A percentile compares a stretch with the other conserved stretches of the same genome.
These are phyloP conservation scores for Conops quadrifasciatus DNA, from an alignment of 2,888 invertebrate genomes.

Conservation along the genomic window DNA sequence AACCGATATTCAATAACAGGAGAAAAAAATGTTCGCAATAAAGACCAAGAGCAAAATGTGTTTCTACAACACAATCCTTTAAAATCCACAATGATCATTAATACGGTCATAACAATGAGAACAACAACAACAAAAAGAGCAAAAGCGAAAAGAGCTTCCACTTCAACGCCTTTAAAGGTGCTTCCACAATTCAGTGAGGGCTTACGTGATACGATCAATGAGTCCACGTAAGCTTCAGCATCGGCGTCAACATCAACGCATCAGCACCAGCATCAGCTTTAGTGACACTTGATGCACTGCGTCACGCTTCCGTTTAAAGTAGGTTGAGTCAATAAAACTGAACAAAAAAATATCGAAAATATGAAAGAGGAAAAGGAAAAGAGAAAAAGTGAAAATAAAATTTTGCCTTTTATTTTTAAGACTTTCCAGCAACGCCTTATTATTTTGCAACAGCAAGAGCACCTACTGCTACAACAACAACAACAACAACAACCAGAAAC, in stretches of 20 bases:
- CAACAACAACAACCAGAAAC: slow-evolving; percentile 29
- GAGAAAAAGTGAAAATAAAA: background rate
- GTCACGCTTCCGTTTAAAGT: slow-evolving; percentile 16
- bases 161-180: too few species aligned
- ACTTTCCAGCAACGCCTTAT: background rate
- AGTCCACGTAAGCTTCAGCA: background rate
- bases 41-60: too few species aligned
- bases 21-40: too few species aligned
- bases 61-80: too few species aligned
- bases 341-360: background rate
- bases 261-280: too few species aligned
- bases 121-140: too few species aligned
- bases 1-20: too few species aligned
- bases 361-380: background rate
- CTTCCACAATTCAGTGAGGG: too few species aligned
- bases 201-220: too few species aligned
- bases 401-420: slow-evolving; percentile 1
- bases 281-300: background rate
- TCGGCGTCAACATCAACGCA: background rate
- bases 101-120: too few species aligned
- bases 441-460: background rate
- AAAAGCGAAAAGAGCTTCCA: too few species aligned
- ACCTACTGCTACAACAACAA: slow-evolving; percentile 37
- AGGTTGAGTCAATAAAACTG: slow-evolving; percentile 32
- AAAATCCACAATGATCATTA: too few species aligned